Conservation (phyloP, 64 coral and sea anemone species). For the Dendrophyllia cribrosa region DNA sequence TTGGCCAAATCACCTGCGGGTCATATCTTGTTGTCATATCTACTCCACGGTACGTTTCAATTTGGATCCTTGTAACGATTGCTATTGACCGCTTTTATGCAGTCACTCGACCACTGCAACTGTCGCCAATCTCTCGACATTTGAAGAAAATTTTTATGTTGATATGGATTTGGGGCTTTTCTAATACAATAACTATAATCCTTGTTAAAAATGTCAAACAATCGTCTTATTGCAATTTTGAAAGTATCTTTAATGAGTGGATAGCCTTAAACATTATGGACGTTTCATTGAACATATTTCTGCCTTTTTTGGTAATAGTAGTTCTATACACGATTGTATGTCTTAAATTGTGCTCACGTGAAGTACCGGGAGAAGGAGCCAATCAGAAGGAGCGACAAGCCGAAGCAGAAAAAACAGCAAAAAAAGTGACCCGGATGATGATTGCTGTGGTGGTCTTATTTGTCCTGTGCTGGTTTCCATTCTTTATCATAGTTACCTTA, state of each 20-base stretch:
- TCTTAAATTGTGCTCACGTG: background rate
- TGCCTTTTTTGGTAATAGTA: background rate
- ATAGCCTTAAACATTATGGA: too few species aligned
- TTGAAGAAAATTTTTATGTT: background rate
- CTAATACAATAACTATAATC: background rate
- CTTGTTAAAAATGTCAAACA: background rate
- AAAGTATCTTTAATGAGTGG: background rate
- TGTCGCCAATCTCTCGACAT: background rate
- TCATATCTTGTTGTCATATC: too few species aligned
- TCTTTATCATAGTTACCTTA: too few species aligned
- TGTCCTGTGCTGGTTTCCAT: background rate
- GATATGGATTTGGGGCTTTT: background rate
- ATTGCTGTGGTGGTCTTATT: background rate
- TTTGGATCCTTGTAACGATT: background rate
- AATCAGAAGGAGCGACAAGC: background rate
- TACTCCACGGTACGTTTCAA: background rate
- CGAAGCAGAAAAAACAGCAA: background rate
- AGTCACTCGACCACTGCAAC: background rate
- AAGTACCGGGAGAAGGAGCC: conserved; percentile 22
- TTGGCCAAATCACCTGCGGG: too few species aligned
- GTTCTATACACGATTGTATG: background rate
- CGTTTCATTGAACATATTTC: background rate
- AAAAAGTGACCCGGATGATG: conserved; percentile 34
- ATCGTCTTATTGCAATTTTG: background rate
- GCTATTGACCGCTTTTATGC: background rate